A percentile compares a stretch with the other conserved stretches of the same genome.
phyloP scores from a whole-genome alignment of 92 coral and sea anemone genomes.

The Micromussa lordhowensis region DNA sequence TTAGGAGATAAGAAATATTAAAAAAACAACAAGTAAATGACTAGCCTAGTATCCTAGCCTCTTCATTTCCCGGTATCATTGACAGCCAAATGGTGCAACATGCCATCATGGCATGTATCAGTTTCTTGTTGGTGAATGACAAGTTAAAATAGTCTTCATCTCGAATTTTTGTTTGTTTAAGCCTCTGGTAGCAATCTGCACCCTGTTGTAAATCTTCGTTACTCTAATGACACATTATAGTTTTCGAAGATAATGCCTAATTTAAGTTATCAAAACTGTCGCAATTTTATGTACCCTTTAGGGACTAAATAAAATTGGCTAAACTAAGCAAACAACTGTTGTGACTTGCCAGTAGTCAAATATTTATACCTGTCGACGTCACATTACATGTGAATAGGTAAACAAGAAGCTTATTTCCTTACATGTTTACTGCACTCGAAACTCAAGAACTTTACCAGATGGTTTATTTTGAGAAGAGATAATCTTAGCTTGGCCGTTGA shows the following conservation, averaged over 20 bases:
- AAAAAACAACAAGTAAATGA: background rate
- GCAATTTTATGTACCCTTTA: background rate
- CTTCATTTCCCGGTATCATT: background rate
- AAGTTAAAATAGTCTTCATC: background rate
- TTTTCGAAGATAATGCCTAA: background rate
- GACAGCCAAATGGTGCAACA: background rate
- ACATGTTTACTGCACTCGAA: conserved; percentile 18
- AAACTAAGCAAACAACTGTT: background rate
- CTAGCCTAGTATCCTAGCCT: background rate
- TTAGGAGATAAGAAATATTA: no score
- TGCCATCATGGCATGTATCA: background rate
- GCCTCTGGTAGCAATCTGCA: background rate
- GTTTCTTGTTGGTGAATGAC: background rate
- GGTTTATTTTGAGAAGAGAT: background rate
- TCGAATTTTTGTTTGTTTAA: background rate
- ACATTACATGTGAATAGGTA: conserved; percentile 39
- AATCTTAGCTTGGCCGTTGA: background rate
- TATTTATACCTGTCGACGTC: conserved; percentile 45
- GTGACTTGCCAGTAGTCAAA: background rate
- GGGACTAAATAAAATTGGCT: background rate
- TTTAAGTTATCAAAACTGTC: background rate
- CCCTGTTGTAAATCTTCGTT: background rate
- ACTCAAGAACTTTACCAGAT: conserved; percentile 1
- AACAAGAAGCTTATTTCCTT: conserved; percentile 20
- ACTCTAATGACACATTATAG: background rate